phyloP scores from a whole-genome alignment of 53 echinoderm and acorn worm genomes.

The Pentamera pediparva region DNA sequence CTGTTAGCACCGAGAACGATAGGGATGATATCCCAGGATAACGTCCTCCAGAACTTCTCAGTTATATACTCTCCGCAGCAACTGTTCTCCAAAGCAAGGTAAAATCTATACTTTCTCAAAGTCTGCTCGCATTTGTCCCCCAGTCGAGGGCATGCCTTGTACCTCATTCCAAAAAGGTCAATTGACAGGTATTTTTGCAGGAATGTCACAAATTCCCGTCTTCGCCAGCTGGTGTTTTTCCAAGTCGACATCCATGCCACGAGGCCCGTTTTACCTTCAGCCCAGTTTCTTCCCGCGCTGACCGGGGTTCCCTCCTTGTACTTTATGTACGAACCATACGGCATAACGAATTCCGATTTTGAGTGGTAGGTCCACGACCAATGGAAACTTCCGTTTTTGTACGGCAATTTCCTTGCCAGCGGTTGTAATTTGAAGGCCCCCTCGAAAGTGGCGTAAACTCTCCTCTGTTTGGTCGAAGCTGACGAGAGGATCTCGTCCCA shows the following conservation, averaged over 20 bases:
- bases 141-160: neutral
- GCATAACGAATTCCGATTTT: constrained; percentile 6
- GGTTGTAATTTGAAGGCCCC: neutral
- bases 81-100: constrained; percentile 15
- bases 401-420: neutral
- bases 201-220: neutral
- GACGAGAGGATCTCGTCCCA: constrained; percentile 6
- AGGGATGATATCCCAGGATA: constrained; percentile 4
- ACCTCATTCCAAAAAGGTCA: neutral
- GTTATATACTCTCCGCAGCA: constrained; percentile 13
- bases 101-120: constrained; percentile 5
- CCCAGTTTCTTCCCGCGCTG: neutral
- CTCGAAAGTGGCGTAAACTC: constrained; percentile 10
- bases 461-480: neutral
- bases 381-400: neutral
- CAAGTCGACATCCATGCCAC: constrained; percentile 16
- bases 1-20: neutral
- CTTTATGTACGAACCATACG: neutral
- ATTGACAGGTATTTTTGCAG: neutral
- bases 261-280: neutral
- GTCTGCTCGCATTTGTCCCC: neutral
- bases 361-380: constrained; percentile 15
- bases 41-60: constrained; percentile 9
- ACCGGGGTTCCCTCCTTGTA: neutral
- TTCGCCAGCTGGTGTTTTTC: neutral